Evolutionary conservation across 2,113 vertebrate species (phyloP), one percentile per base, ranked within the genome.

Genomic region (Tyrannus savana): DNA sequence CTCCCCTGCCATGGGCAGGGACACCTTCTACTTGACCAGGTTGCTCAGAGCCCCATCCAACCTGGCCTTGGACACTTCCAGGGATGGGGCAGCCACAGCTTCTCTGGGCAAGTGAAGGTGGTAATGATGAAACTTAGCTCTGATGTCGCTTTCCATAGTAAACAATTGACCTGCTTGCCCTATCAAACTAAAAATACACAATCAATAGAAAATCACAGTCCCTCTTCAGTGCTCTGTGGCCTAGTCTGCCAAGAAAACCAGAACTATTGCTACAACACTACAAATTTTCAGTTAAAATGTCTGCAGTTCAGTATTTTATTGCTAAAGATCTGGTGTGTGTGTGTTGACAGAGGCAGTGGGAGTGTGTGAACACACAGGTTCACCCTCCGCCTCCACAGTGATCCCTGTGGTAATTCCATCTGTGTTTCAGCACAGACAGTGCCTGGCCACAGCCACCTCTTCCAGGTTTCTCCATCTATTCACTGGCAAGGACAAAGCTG

Each of bases 401-500:
- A 35, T 78, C 87, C 82, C 94, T 58, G 41, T 46, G 93, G 91
- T 66, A 87, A 97, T 96, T 84, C 95, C 12, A 6, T 25, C 44
- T 76, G 92, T 9, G 21, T 83, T 80, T 64, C 85, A 84, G 89
- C 95, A 77, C 79, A 55, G 66, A 63, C 64, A 89, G 55, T 7
- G 59, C 85, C 28, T 25, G 50, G 75, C 47, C 17, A 56, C 93
- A 90, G 67, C 90, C 94, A 91, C 81, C 77, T 75, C 13, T n/a
- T 72, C 92, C 94, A 95, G 68, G 60, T 88, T 87, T 91, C 91
- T 92, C 78, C 59, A 66, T 68, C 60, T 52, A 83, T 89, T 81
- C n/a, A 64, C 19, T 84, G 91, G 89, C 93, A 84, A 95, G 82
- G 64, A 79, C 90, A 97, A 94, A 96, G 76, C 67, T 60, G 5